Evolutionary conservation across 37 sponge, comb jelly and placozoan species (phyloP).

Genomic region (Sycon ciliatum): DNA sequence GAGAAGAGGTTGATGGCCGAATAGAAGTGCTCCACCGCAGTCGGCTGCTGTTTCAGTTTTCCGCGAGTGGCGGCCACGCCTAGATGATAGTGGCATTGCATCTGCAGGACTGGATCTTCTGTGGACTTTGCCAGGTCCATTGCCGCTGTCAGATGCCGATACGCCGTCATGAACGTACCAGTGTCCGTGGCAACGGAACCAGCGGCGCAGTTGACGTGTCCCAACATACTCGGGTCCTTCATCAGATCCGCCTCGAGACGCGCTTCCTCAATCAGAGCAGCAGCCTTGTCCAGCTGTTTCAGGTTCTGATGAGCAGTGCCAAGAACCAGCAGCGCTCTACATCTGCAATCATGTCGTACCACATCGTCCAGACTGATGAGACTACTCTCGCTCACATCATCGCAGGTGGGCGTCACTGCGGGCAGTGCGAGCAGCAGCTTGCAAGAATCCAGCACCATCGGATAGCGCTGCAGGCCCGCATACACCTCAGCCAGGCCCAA

Average conservation of each 20-base stretch:
- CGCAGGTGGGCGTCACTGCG: neutral
- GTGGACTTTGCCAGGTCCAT: neutral
- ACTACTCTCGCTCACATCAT: neutral
- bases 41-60: neutral
- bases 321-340: too few relatives aligned
- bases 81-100: neutral
- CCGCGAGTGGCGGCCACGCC: neutral
- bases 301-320: neutral
- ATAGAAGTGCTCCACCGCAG: neutral
- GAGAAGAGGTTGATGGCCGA: neutral
- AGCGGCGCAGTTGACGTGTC: neutral
- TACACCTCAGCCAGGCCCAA: neutral
- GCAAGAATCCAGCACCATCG: neutral
- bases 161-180: neutral
- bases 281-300: neutral
- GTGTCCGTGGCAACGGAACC: neutral
- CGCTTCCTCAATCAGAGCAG: neutral
- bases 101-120: neutral
- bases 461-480: neutral
- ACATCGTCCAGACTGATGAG: too few relatives aligned
- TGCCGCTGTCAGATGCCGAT: neutral
- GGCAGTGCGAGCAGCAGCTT: neutral
- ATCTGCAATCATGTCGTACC: too few relatives aligned
- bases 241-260: neutral
- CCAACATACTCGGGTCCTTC: neutral